Evolutionary conservation across 30 jellyfish, hydroid and myxozoan species (phyloP).

Genomic region (Sanderia malayensis): DNA sequence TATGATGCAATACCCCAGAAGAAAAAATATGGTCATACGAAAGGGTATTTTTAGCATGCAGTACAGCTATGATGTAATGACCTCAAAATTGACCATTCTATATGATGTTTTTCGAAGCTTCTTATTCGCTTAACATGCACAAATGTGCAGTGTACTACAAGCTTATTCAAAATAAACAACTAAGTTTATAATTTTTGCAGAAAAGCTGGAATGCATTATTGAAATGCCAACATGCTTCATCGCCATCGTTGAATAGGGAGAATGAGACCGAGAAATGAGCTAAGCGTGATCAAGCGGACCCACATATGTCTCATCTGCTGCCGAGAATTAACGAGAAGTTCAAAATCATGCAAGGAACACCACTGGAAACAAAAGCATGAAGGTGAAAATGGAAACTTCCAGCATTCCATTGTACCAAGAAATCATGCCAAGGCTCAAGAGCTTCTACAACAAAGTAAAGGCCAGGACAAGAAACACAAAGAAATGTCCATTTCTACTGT

Average conservation of each 20-base stretch:
- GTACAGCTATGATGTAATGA: not conserved
- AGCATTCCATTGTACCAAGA: conserved; percentile 5
- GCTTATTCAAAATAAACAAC: not conserved
- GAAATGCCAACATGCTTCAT: not conserved
- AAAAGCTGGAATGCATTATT: not conserved
- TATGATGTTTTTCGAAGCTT: not conserved
- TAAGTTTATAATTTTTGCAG: not conserved
- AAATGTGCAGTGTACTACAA: not conserved
- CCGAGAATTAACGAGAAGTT: conserved; percentile 13
- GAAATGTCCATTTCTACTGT: not conserved
- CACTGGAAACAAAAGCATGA: conserved; percentile 17
- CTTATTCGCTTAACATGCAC: not conserved
- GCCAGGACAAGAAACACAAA: not conserved
- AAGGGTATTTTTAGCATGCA: not conserved
- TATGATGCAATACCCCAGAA: too few species aligned
- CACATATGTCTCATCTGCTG: conserved; percentile 4
- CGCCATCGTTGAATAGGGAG: not conserved
- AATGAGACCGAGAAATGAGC: conserved; percentile 9
- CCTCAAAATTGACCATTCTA: not conserved
- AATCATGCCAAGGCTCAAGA: conserved; percentile 21
- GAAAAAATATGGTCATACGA: too few species aligned
- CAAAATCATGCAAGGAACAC: conserved; percentile 9
- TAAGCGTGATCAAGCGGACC: conserved; percentile 16
- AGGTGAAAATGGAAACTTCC: conserved; percentile 1
- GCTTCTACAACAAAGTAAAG: not conserved